Base-by-base conservation (phyloP, 2,797 vertebrate genomes). In the Salarias fasciatus region DNA sequence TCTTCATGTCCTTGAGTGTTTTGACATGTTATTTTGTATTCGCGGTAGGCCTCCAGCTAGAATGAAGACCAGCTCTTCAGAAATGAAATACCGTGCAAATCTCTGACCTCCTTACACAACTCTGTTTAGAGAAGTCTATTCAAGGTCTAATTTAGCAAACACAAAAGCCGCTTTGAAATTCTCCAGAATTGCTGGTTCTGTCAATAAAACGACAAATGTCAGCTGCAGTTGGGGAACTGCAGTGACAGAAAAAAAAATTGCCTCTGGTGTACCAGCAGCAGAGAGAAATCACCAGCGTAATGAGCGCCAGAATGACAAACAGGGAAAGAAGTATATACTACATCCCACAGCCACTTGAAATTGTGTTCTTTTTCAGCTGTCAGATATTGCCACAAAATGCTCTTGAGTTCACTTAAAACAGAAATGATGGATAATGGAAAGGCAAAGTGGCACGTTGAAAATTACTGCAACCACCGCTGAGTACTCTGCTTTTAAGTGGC, bases 351-450 rank as follows among this genome's bases (percentile, higher is more conserved):
- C n/a, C 48, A 66, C 71, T 75, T 57, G 8, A 6, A 54, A 46
- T 74, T 67, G 43, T 70, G 36, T 50, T 47, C 44, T 63, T 64
- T 46, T 64, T 40, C 62, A 58, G 61, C 49, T 49, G n/a, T n/a
- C n/a, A n/a, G n/a, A n/a, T n/a, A n/a, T n/a, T n/a, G n/a, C n/a
- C n/a, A 38, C 74, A 15, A 59, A 12, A 31, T 43, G 5, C 6
- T 24, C 51, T 40, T 4, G 36, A 67, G 66, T 33, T 58, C 60
- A 49, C 55, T 65, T 35, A 36, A 69, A 80, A 40, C 53, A 9
- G 13, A 78, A 69, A 78, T 80, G 67, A 63, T 65, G 53, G 64
- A 77, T 60, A 55, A 84, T 80, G 51, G 64, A 75, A 30, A 37
- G 42, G 31, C 53, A 54, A 41, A 52, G 69, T 55, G 52, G 48